Conservation (phyloP, 2,113 vertebrate genomes). For the Acrocephalus arundinaceus region DNA sequence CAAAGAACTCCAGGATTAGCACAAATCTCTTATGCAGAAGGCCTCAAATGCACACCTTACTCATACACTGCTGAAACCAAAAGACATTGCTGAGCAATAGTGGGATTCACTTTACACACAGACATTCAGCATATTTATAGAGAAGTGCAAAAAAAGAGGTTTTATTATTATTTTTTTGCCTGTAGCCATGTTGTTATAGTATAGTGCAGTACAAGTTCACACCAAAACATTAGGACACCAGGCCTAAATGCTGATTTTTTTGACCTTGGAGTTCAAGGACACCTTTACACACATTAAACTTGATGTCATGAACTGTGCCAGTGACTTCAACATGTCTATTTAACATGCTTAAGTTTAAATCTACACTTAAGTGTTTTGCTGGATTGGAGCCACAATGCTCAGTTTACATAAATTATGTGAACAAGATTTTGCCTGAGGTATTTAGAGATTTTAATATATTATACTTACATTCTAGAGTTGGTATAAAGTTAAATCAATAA, state of each 20-base stretch:
- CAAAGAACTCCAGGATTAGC: not conserved
- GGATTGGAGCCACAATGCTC: not conserved
- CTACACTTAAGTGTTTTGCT: constrained; percentile 1
- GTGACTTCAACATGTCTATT: not conserved
- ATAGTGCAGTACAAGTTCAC: not conserved
- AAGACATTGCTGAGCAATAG: not conserved
- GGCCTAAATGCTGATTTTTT: not conserved
- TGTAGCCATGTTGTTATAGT: not conserved
- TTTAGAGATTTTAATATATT: constrained; percentile 11
- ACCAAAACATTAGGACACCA: not conserved
- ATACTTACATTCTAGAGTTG: not conserved
- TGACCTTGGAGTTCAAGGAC: not conserved
- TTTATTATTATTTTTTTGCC: not conserved
- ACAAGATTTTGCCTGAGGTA: constrained; percentile 35
- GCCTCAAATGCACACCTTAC: not conserved
- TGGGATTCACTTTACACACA: not conserved
- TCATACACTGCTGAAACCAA: not conserved
- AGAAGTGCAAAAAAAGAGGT: not conserved
- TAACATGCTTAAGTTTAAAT: constrained; percentile 9
- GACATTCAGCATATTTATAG: not conserved
- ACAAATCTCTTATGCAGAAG: not conserved
- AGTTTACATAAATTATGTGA: not conserved
- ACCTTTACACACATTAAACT: not conserved
- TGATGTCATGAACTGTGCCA: not conserved
- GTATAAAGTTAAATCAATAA: constrained; percentile 38